Conservation (phyloP, 2,797 vertebrate species). For the Pipistrellus pygmaeus region DNA sequence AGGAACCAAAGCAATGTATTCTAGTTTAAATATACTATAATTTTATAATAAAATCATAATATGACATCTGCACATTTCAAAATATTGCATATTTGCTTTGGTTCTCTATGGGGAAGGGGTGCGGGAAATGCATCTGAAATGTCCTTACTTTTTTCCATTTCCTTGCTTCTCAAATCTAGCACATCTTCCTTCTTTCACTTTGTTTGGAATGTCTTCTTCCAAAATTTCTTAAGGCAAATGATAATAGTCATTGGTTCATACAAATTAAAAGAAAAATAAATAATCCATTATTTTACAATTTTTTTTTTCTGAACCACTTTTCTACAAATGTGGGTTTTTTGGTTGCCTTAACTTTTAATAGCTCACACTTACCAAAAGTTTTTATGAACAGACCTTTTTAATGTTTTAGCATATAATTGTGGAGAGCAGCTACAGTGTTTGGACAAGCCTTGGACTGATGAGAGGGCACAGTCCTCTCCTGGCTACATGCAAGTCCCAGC, state of each 20-base stretch:
- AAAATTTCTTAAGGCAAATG: not conserved
- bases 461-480: too few species aligned
- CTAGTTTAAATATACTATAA: not conserved
- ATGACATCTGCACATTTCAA: conserved; percentile 18
- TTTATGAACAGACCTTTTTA: not conserved
- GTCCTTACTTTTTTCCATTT: not conserved
- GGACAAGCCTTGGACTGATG: too few species aligned
- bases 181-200: not conserved
- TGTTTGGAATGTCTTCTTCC: not conserved
- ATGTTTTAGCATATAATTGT: not conserved
- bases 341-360: not conserved
- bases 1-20: conserved; percentile 24
- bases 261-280: not conserved
- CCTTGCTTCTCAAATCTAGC: not conserved
- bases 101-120: not conserved
- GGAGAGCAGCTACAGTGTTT: too few species aligned
- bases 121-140: not conserved
- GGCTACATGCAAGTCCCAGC: too few species aligned
- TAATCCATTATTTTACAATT: not conserved
- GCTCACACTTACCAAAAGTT: not conserved
- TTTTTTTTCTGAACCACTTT: not conserved
- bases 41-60: conserved; percentile 34
- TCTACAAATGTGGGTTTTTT: not conserved
- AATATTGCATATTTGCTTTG: not conserved
- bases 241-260: not conserved